These are phyloP conservation scores for Phalacrocorax carbo DNA, from an alignment of 2,113 vertebrate genomes.

Conservation along the genomic window DNA sequence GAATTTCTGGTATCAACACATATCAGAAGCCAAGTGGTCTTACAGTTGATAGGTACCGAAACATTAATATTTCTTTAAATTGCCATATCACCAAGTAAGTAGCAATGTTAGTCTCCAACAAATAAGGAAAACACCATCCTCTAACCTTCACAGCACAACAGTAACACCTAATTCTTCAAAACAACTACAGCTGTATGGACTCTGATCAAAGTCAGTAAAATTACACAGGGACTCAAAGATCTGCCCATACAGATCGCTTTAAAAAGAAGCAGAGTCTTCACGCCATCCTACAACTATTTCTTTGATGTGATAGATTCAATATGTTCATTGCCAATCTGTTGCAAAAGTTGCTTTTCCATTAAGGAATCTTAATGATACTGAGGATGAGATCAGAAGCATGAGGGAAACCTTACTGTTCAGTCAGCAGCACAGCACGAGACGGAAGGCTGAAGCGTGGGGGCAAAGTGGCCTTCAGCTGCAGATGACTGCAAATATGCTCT, in stretches of 20 bases:
- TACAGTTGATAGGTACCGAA: not conserved
- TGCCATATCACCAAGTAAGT: not conserved
- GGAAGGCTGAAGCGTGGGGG: not conserved
- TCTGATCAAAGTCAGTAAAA: slow-evolving; percentile 26
- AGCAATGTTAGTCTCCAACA: not conserved
- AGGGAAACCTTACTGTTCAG: not conserved
- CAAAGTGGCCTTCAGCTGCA: slow-evolving; percentile 11
- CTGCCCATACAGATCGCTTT: not conserved
- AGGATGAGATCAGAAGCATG: not conserved
- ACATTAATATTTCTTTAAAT: not conserved
- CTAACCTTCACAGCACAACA: not conserved
- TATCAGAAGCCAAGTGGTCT: not conserved
- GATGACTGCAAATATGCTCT: not conserved
- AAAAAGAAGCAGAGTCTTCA: slow-evolving; percentile 24
- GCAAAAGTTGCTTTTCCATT: slow-evolving; percentile 14
- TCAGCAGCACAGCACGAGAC: fast-evolving
- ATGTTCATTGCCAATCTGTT: slow-evolving; percentile 8
- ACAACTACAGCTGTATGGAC: slow-evolving; percentile 13
- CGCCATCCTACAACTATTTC: slow-evolving; percentile 38
- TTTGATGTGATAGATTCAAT: slow-evolving; percentile 53
- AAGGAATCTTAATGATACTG: not conserved
- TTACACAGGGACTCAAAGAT: not conserved
- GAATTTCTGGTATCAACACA: not conserved
- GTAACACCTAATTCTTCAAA: slow-evolving; percentile 15
- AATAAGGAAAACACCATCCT: not conserved